phyloP scores from a whole-genome alignment of 1,140 invertebrate genomes.

The Piezodorus guildinii region DNA sequence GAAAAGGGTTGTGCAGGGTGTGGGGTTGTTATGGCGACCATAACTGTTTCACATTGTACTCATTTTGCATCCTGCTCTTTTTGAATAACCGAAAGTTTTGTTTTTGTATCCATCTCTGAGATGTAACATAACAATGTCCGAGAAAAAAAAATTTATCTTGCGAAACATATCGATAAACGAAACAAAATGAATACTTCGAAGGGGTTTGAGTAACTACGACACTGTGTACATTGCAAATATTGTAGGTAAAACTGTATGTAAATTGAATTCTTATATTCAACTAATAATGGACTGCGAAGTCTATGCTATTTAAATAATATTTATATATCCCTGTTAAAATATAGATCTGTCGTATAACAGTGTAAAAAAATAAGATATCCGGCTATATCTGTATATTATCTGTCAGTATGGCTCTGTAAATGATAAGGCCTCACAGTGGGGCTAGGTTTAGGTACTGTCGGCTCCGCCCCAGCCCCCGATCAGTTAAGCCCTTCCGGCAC shows the following conservation, averaged over 20 bases:
- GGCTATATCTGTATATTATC: constrained; percentile 14
- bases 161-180: too few relatives aligned
- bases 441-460: background rate
- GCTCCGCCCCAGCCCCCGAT: background rate
- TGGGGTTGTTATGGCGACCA: too few relatives aligned
- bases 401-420: constrained; percentile 6
- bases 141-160: too few relatives aligned
- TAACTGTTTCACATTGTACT: too few relatives aligned
- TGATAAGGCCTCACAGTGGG: constrained; percentile 12
- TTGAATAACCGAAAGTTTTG: too few relatives aligned
- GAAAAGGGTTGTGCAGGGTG: too few relatives aligned
- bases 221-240: constrained; percentile 11
- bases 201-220: background rate
- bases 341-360: constrained; percentile 20
- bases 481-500: constrained; percentile 11
- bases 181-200: constrained; percentile 10
- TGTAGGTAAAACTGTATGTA: background rate
- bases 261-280: constrained; percentile 10
- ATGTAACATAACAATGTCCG: too few relatives aligned
- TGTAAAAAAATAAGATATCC: constrained; percentile 25
- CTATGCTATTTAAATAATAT: constrained; percentile 13
- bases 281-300: constrained; percentile 10
- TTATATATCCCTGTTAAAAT: constrained; percentile 23
- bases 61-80: too few relatives aligned
- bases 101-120: too few relatives aligned